phyloP scores from a whole-genome alignment of 1,140 invertebrate genomes.

The Drosophila pandora region DNA sequence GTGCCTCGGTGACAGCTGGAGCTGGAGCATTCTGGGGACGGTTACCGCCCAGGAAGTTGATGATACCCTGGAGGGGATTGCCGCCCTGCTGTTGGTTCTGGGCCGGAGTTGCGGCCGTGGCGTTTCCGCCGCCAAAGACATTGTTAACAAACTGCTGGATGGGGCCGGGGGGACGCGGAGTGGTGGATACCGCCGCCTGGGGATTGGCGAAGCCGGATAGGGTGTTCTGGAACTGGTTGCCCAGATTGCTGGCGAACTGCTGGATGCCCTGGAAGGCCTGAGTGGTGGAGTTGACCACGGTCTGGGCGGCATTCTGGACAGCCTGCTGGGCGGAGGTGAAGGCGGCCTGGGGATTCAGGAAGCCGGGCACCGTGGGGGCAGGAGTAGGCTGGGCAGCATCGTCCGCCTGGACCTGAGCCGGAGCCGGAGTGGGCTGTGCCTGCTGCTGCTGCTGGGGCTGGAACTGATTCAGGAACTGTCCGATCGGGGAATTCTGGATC shows the following conservation, averaged over 20 bases:
- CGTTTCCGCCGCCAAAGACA: constrained; percentile 65
- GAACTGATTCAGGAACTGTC: constrained; percentile 74
- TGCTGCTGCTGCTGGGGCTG: constrained; percentile 54
- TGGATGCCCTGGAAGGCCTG: constrained; percentile 79
- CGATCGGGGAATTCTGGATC: constrained; percentile 79
- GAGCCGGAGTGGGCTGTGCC: background rate
- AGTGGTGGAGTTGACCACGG: constrained; percentile 69
- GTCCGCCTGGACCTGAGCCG: constrained; percentile 27
- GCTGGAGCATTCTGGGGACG: constrained; percentile 61
- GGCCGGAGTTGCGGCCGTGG: constrained; percentile 35
- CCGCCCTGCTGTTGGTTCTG: constrained; percentile 61
- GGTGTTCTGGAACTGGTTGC: constrained; percentile 76
- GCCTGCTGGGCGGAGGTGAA: constrained; percentile 68
- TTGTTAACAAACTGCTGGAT: constrained; percentile 76
- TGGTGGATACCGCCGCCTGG: constrained; percentile 60
- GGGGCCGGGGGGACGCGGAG: constrained; percentile 70
- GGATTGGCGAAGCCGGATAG: constrained; percentile 64
- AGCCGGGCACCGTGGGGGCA: constrained; percentile 67
- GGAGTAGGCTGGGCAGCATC: constrained; percentile 52
- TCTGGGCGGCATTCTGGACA: constrained; percentile 72
- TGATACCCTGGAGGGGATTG: constrained; percentile 44
- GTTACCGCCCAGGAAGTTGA: constrained; percentile 77
- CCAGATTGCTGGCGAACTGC: constrained; percentile 76
- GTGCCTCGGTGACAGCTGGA: constrained; percentile 27
- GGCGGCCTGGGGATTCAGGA: constrained; percentile 67